Base-by-base conservation (phyloP, 2,113 vertebrate genomes). In the Neopipo cinnamomea region DNA sequence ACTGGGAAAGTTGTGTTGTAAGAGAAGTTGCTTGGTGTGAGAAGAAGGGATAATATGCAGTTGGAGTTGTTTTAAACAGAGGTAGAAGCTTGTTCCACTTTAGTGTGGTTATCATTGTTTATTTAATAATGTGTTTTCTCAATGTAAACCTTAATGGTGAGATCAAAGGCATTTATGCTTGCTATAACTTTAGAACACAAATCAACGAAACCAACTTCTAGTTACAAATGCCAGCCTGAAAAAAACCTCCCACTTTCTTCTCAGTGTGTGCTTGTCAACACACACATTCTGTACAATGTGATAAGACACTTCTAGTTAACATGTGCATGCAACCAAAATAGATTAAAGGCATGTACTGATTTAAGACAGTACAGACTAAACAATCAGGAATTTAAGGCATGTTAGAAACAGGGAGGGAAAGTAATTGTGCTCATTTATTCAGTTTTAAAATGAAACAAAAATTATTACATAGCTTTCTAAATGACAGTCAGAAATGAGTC, bases 351-450 rank as follows among this genome's bases (percentile, higher is more conserved):
- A 90, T 77, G 88, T 94, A 49, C 66, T 80, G 79, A 76, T 88
- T 85, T 49, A 71, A 89, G 39, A 77, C 89, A 88, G 25, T 73
- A 85, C 67, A 88, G 75, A 76, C 76, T 93, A 90, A 95, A 93
- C 65, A 96, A 71, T 65, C 63, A 77, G 49, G 52, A 90, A 88
- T 93, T 92, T 94, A 95, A 97, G 95, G 92, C 95, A 78, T 95
- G 75, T 86, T 92, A 92, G 72, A 94, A 93, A 91, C 85, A 67
- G 88, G 61, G 28, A 92, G 46, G 14, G 67, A 94, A 92, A 93
- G 88, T 68, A 79, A 84, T 93, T 96, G 88, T 96, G 95, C 95
- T 96, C 85, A 4, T 96, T 96, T 95, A 96, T 96, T 96, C 67
- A 63, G 52, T 88, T 87, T 88, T 96, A 47, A 84, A 90, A 89